Evolutionary conservation across 2,888 invertebrate genomes (phyloP), one percentile per base, ranked within the genome.

Genomic region (Capitulum mitella): DNA sequence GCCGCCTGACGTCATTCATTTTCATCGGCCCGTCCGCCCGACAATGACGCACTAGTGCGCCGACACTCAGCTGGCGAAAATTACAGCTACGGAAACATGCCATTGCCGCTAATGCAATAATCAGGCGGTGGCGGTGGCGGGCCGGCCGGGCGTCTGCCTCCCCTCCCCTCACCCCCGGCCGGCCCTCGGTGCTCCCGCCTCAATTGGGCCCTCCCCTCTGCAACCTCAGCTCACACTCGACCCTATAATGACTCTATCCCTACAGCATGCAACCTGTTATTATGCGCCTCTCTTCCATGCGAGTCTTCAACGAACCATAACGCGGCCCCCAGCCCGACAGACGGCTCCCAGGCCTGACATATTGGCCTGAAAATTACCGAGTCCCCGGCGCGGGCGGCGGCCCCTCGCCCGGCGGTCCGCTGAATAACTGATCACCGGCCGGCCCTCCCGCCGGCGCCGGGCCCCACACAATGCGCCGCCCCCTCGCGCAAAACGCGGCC

Each of bases 201-300:
- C 43, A 12, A 5, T 5, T n/a, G 32, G 10, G 22, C 32, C 12
- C 37, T 16, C 70, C 37, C 70, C 70, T 37, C 70, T 70, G 70
- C 70, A 70, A 70, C 70, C 70, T 70, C 70, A 37, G 70, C 70
- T 70, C 37, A 70, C 70, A 70, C 70, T 29, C 70, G 34, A 37
- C 37, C 29, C 70, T 37, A 37, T 70, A 70, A 70, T 70, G 70
- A 26, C 37, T 19, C 70, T 16, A 26, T 22, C 70, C 29, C 70
- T 70, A 37, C 70, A 70, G 70, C 70, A 70, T 70, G 70, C 70
- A 70, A 70, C 70, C 70, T 70, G 70, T 70, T 70, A 70, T 70
- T 70, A 70, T 70, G 70, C 70, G 70, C 37, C 34, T 12, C 70
- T 70, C 70, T 54, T 70, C 37, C 70, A 70, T 22, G 14, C 37